Evolutionary conservation across 1,140 invertebrate species (phyloP), one percentile per base, ranked within the genome.

Genomic region (Drosophila chauvacae): DNA sequence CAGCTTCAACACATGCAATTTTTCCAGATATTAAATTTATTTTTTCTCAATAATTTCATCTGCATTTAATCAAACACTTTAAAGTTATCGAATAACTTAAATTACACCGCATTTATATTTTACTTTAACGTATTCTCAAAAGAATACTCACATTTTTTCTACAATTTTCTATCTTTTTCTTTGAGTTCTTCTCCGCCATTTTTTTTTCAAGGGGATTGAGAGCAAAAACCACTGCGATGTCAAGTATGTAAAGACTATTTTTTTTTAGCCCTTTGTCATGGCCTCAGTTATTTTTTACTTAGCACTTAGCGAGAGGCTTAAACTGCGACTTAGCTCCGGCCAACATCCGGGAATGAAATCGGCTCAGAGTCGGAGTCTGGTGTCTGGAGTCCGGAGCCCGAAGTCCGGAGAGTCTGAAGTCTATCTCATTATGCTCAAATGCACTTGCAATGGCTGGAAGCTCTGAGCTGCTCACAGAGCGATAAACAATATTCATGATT

Each of bases 401-500:
- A 16, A 53, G 51, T 55, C 51, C 20, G 20, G 51, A 30, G 39
- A 26, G 14, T 33, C 58, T 50, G 26, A 57, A 60, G 55, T 77
- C 63, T 70, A 77, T 77, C 75, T 77, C 73, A 77, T 77, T 77
- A 77, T 77, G 73, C 75, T 69, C 51, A 69, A 77, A 70, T 77
- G 75, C 75, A 77, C 75, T 69, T 48, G 44, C 44, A 77, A 69
- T 44, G 57, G 57, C 56, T 37, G 58, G 13, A 11, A 51, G 35
- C 45, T 71, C 50, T 62, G 56, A 77, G 63, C 63, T 77, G 65
- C 65, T 71, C 66, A 53, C 65, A 64, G 65, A 51, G 65, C 74
- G 58, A 77, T 78, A 77, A 78, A 78, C 74, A 77, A 77, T 78
- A 78, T 78, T 78, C 76, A 59, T 77, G 76, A 77, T 78, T 78